Percentiles rank a stretch among this genome's conserved stretches.
Conservation (phyloP, 2,888 invertebrate genomes). For the Chrysodeixis includens region DNA sequence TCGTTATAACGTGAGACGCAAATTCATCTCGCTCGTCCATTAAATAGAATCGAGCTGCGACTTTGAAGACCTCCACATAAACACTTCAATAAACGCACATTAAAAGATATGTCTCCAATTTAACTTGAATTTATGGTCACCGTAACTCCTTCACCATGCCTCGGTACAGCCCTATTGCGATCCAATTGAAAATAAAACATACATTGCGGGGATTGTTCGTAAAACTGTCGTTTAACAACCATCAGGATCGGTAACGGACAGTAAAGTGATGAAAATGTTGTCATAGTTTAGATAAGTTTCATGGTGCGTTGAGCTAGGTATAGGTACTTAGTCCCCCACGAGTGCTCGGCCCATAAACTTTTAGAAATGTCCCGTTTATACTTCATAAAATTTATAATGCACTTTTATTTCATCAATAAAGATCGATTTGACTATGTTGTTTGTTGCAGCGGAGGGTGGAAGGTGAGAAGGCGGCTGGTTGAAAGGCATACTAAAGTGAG, state of each 20-base stretch:
- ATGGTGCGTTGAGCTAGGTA: conserved; percentile 62
- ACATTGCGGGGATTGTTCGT: conserved; percentile 30
- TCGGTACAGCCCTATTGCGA: conserved; percentile 33
- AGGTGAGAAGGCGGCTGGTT: conserved; percentile 20
- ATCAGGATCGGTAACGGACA: conserved; percentile 18
- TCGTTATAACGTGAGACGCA: conserved; percentile 59
- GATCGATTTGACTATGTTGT: conserved; percentile 84
- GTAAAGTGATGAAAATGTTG: conserved; percentile 7
- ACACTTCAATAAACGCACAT: conserved; percentile 86
- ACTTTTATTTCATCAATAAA: conserved; percentile 86
- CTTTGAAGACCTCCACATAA: conserved; percentile 76
- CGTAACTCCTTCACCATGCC: conserved; percentile 72
- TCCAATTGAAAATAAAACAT: conserved; percentile 15
- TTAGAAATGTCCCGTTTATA: conserved; percentile 84
- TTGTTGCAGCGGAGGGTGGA: conserved; percentile 63
- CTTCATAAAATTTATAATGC: conserved; percentile 88
- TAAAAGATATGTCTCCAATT: conserved; percentile 87
- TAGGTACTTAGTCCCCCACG: conserved; percentile 75
- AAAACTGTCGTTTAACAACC: not conserved
- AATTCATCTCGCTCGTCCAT: conserved; percentile 69
- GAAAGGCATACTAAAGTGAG: conserved; percentile 13
- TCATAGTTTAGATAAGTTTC: conserved; percentile 27
- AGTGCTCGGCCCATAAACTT: conserved; percentile 82
- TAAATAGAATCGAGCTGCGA: conserved; percentile 67
- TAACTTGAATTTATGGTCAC: conserved; percentile 84